Evolutionary conservation across 2,888 invertebrate species (phyloP).

Genomic region (Sepiola atlantica): DNA sequence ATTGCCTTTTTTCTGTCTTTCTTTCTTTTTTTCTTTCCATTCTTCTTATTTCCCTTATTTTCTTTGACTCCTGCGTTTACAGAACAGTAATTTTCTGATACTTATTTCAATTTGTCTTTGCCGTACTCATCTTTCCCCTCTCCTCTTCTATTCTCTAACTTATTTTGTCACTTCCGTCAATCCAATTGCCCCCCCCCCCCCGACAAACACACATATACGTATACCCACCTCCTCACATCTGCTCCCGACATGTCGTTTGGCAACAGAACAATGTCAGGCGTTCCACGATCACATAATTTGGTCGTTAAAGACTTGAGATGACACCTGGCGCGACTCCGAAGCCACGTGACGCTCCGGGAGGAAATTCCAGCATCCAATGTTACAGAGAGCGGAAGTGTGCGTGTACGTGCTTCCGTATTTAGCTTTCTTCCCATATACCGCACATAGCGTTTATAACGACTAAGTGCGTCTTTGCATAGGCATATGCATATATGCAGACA

Average conservation of each 20-base stretch:
- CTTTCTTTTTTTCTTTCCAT: background rate
- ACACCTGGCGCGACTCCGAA: background rate
- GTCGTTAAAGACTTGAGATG: background rate
- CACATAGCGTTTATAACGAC: background rate
- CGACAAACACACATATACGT: too few species aligned
- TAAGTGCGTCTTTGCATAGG: background rate
- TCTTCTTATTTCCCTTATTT: too few species aligned
- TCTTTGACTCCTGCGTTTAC: background rate
- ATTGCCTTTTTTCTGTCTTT: background rate
- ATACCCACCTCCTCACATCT: background rate
- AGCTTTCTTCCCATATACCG: too few species aligned
- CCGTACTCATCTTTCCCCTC: background rate
- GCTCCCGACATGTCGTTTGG: background rate
- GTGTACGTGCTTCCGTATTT: background rate
- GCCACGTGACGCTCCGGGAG: background rate
- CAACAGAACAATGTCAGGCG: constrained; percentile 34
- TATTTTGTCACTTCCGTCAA: too few species aligned
- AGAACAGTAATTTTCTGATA: background rate
- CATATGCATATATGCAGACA: background rate
- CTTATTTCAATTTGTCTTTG: constrained; percentile 15
- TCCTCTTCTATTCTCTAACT: background rate
- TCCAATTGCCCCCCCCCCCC: too few species aligned
- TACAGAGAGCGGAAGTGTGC: background rate
- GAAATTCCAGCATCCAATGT: background rate
- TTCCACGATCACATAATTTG: background rate